Conservation (phyloP, 2,888 invertebrate genomes). For the Tetragnatha montana region DNA sequence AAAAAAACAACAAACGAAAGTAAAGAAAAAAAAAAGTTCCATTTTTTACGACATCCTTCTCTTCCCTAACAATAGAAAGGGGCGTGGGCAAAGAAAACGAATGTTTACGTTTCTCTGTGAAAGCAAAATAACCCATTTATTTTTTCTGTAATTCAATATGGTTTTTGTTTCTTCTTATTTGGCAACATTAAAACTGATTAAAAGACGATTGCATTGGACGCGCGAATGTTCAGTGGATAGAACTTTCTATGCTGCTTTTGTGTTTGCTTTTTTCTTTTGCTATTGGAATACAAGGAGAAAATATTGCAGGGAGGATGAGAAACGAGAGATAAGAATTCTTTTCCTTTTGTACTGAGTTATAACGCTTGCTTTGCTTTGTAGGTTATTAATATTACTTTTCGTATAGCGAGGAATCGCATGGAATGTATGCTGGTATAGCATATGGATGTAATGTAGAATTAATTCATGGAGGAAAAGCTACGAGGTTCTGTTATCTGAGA, state of each 20-base stretch:
- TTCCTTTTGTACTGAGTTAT: slow-evolving; percentile 8
- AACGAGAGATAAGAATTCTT: background rate
- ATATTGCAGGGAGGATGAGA: background rate
- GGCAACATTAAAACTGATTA: slow-evolving; percentile 64
- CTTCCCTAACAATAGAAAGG: slow-evolving; percentile 19
- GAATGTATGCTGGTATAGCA: too few relatives aligned
- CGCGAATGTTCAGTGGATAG: slow-evolving; percentile 17
- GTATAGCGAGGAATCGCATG: too few relatives aligned
- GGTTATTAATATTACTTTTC: background rate
- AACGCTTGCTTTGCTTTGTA: background rate
- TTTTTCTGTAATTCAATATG: slow-evolving; percentile 58
- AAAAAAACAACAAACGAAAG: background rate
- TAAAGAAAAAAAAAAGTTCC: slow-evolving; percentile 17
- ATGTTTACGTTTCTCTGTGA: slow-evolving; percentile 34
- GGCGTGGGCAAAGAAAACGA: slow-evolving; percentile 1
- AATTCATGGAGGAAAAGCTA: too few relatives aligned
- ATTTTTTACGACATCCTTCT: slow-evolving; percentile 42
- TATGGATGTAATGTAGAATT: too few relatives aligned
- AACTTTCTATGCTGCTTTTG: slow-evolving; percentile 8
- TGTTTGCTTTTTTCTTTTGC: slow-evolving; percentile 14
- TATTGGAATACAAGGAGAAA: background rate
- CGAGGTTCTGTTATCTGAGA: too few relatives aligned
- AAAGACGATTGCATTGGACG: slow-evolving; percentile 41
- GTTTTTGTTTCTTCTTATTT: slow-evolving; percentile 40
- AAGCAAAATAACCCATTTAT: slow-evolving; percentile 27